These are phyloP conservation scores for Hypomecis atomaria DNA, from an alignment of 2,888 invertebrate genomes.

Conservation along the genomic window DNA sequence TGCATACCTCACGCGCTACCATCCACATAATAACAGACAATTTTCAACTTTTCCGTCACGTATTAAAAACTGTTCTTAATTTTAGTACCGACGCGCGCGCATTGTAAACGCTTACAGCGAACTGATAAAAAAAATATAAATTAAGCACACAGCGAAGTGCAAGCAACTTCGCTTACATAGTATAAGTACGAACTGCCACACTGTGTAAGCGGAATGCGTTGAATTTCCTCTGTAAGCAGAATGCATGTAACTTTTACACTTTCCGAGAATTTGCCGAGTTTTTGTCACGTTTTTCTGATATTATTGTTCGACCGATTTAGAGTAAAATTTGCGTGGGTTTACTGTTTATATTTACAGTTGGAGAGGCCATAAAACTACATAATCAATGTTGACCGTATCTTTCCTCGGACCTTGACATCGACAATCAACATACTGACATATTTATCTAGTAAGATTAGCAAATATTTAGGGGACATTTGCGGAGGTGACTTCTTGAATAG, in stretches of 20 bases:
- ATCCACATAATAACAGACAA: neutral
- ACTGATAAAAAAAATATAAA: slow-evolving; percentile 21
- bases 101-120: slow-evolving; percentile 14
- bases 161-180: slow-evolving; percentile 24
- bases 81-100: slow-evolving; percentile 27
- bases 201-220: slow-evolving; percentile 23
- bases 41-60: neutral
- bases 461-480: slow-evolving; percentile 3
- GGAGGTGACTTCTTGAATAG: slow-evolving; percentile 1
- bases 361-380: slow-evolving; percentile 18
- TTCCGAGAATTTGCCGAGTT: slow-evolving; percentile 23
- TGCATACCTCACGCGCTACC: no score
- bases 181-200: slow-evolving; percentile 10
- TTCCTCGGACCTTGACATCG: slow-evolving; percentile 31
- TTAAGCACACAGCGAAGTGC: neutral
- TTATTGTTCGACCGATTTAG: slow-evolving; percentile 2
- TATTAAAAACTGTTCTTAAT: slow-evolving; percentile 9
- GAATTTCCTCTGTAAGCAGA: slow-evolving; percentile 22
- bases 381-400: slow-evolving; percentile 21
- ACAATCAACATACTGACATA: slow-evolving; percentile 20
- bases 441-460: slow-evolving; percentile 10
- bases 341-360: neutral
- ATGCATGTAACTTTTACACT: slow-evolving; percentile 12
- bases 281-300: neutral
- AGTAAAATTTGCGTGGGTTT: neutral